Conservation (phyloP, 2,888 invertebrate genomes). For the Megalurothrips usitatus region DNA sequence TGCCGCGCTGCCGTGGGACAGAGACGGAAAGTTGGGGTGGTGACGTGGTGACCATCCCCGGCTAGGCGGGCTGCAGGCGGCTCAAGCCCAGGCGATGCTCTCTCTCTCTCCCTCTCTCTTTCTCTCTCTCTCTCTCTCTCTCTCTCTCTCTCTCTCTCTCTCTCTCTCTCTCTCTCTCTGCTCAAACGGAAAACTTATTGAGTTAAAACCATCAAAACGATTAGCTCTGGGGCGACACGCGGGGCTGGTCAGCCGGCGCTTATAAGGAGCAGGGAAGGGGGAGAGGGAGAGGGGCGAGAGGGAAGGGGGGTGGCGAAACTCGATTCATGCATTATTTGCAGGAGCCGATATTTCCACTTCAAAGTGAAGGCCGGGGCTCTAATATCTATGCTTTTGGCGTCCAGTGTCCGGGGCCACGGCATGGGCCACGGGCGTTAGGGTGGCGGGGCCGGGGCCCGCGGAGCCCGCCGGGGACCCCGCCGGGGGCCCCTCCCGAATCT, state of each 20-base stretch:
- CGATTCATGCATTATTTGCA: slow-evolving; percentile 14
- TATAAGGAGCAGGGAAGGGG: no score
- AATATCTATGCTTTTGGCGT: slow-evolving; percentile 3
- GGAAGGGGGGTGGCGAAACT: slow-evolving; percentile 5
- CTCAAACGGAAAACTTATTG: not conserved
- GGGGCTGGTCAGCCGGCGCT: no score
- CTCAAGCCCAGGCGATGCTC: no score
- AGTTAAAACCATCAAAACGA: not conserved
- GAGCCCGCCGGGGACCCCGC: no score
- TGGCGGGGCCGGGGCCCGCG: no score
- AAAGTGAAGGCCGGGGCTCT: not conserved
- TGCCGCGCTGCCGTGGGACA: no score
- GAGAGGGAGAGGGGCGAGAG: not conserved
- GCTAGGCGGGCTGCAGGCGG: no score
- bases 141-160: slow-evolving; percentile 1
- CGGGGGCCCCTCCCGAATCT: no score
- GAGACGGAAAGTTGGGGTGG: no score
- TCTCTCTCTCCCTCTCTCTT: no score
- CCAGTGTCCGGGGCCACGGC: not conserved
- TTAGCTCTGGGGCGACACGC: not conserved
- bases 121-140: no score
- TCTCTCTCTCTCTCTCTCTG: not conserved
- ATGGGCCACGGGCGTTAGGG: not conserved
- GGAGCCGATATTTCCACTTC: slow-evolving; percentile 24
- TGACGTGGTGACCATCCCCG: no score